Evolutionary conservation across 2,797 vertebrate species (phyloP), one percentile per base, ranked within the genome.

Genomic region (Heliangelus exortis): DNA sequence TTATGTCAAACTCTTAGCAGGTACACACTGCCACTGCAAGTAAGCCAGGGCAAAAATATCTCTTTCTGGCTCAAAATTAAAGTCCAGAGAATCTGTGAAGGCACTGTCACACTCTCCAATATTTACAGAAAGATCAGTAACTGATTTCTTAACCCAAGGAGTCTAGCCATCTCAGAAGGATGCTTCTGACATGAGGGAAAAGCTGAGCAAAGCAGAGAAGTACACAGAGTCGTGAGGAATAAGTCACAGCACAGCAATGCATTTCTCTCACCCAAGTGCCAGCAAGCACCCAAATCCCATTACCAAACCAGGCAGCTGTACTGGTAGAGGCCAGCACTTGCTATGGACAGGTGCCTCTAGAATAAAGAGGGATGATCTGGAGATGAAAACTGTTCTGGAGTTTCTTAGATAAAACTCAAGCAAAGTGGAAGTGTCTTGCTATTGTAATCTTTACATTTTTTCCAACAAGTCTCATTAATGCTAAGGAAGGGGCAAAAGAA

Each of bases 401-500:
- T 47, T 72, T 77, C 83, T 78, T 15, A 65, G 33, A 26, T 19
- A 66, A 74, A 85, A 67, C 6, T 71, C 26, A 6, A 0, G 5
- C 39, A 41, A 41, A 41, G 39, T 41, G 13, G 39, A 41, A 41
- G 39, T 41, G 39, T 41, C 39, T 15, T 41, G 39, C 13, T 41
- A 41, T 41, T 41, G 39, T 41, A 41, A 39, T 39, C 39, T 13
- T 39, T 39, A 39, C 12, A 39, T 62, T 51, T 62, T 53, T 48
- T 12, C 26, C 47, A 65, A 15, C 10, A 18, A 73, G 68, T 23
- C 19, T 48, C 21, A 68, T 75, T 81, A 81, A 83, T 11, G 7
- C 39, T 68, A 87, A 91, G 58, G 39, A 86, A 91, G 14, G 8
- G 73, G 61, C 28, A 90, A 92, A 87, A 94, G 82, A 83, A 77